Base-by-base conservation (phyloP, 2,888 invertebrate genomes). In the Ommatoiulus sabulosus region DNA sequence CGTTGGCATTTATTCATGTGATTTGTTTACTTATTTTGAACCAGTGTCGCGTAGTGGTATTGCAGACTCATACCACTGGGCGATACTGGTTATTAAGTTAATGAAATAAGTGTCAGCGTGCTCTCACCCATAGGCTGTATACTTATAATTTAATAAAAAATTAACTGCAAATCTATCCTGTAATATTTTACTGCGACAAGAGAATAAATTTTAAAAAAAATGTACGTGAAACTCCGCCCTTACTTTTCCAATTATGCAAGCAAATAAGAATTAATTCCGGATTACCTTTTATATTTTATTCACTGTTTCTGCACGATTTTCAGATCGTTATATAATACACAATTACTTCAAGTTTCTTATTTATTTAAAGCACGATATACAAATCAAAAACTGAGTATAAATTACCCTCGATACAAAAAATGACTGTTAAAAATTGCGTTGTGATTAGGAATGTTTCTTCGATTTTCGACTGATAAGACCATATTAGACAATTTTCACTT, bases 331-430 rank as follows among this genome's bases (percentile, higher is more conserved):
- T 20, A 20, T 63, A n/a, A 20, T 63, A 72, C 72, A 72, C 72
- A 72, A 24, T 8, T 72, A 6, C 10, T 72, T 72, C 72, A 72
- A 72, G 20, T 24, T 20, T 24, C 24, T 72, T 72, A 72, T 63
- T 63, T 63, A 63, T 72, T 72, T 72, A 72, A 72, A 72, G 24
- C 72, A 72, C 24, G 72, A 72, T 72, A 72, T 72, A 72, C 24
- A 72, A 72, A 72, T 72, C 72, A 72, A 72, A 72, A 72, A 72
- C 72, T 72, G 72, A 72, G 72, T 72, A 72, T 72, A 72, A 72
- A 72, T 72, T 72, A 72, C 72, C 72, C 72, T 72, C 72, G 24
- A 72, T 72, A 72, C 72, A 72, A 72, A 72, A 72, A 72, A 20
- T 72, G 72, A 72, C 72, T 72, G 72, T 72, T 72, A 72, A 72